A percentile compares a stretch with the other conserved stretches of the same genome.
phyloP scores from a whole-genome alignment of 2,113 vertebrate species.

The Paramormyrops kingsleyae region DNA sequence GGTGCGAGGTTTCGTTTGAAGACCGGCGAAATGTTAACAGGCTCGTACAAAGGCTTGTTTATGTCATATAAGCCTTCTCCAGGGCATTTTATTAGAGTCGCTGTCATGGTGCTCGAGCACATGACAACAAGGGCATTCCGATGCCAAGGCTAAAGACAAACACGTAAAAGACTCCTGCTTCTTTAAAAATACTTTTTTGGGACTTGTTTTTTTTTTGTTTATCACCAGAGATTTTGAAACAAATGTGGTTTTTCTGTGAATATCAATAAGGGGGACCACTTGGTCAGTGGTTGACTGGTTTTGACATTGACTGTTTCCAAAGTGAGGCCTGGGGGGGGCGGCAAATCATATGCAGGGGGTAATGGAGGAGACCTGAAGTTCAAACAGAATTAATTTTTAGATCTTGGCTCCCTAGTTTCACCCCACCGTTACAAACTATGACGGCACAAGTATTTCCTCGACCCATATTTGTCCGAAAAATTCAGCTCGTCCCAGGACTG shows the following conservation, averaged over 20 bases:
- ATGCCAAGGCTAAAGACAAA: no score
- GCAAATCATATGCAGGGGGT: background rate
- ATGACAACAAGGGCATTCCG: background rate
- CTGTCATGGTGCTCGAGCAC: background rate
- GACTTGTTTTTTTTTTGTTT: background rate
- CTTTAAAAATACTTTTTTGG: background rate
- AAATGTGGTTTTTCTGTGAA: background rate
- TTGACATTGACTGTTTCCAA: background rate
- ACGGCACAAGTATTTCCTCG: background rate
- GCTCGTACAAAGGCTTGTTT: slow-evolving; percentile 14
- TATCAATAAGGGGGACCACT: background rate
- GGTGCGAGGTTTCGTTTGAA: slow-evolving; percentile 26
- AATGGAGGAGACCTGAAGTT: background rate
- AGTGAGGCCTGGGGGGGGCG: background rate
- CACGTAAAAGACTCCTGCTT: no score
- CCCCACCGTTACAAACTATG: background rate
- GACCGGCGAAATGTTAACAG: slow-evolving; percentile 28
- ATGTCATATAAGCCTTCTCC: background rate
- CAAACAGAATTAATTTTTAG: background rate
- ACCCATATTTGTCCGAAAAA: background rate
- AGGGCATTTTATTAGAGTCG: background rate
- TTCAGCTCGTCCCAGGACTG: background rate
- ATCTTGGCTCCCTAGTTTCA: background rate
- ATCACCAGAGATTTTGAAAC: background rate
- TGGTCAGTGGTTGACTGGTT: background rate